Conservation (phyloP, 2,113 vertebrate genomes). For the Malaclemys terrapin region DNA sequence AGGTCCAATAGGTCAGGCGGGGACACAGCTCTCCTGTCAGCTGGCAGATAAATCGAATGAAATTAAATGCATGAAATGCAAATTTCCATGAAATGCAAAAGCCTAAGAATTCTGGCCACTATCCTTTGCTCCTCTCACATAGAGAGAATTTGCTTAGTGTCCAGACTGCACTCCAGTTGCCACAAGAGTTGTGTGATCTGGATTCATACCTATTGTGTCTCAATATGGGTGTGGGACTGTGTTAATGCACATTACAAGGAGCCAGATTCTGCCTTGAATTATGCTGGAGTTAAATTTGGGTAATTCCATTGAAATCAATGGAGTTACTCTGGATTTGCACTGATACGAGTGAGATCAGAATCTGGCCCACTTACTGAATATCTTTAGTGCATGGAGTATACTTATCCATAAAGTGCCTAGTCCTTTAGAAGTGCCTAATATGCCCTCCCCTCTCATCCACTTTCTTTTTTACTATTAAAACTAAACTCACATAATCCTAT, state of each 20-base stretch:
- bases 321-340: background rate
- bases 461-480: background rate
- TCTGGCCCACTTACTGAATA: background rate
- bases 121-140: conserved; percentile 10
- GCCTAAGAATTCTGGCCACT: conserved; percentile 34
- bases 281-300: background rate
- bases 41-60: conserved; percentile 9
- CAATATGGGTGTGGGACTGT: background rate
- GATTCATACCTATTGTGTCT: background rate
- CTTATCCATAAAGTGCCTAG: background rate
- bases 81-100: conserved; percentile 17
- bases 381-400: background rate
- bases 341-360: background rate
- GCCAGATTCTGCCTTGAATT: background rate
- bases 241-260: background rate
- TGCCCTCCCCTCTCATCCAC: background rate
- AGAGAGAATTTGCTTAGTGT: conserved; percentile 19
- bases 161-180: conserved; percentile 1
- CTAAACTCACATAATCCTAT: background rate
- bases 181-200: conserved; percentile 35
- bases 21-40: conserved; percentile 19
- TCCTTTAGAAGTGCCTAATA: background rate
- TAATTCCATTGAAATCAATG: background rate
- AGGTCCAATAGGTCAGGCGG: background rate
- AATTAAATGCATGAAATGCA: no score